A percentile compares a stretch with the other conserved stretches of the same genome.
Evolutionary conservation across 2,113 vertebrate species (phyloP).

Genomic region (Chionomys nivalis): DNA sequence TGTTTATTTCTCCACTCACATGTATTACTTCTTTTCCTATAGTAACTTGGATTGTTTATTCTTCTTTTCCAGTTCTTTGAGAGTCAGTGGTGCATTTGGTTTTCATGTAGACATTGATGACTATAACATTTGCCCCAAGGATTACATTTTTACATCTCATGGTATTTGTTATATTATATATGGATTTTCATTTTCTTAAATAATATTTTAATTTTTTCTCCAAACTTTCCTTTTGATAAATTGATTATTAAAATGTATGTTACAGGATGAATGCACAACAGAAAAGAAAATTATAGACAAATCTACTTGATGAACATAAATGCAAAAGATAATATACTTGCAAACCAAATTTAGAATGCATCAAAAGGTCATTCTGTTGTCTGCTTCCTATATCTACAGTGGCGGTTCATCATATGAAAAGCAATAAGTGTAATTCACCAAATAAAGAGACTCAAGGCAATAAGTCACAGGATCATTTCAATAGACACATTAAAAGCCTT

Average conservation of each 20-base stretch:
- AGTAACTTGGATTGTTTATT: neutral
- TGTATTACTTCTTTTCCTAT: neutral
- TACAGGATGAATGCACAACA: neutral
- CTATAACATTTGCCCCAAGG: neutral
- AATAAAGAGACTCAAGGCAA: neutral
- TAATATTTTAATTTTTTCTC: neutral
- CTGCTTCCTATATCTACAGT: neutral
- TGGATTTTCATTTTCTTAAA: neutral
- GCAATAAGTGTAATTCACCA: neutral
- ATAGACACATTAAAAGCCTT: neutral
- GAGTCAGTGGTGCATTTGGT: neutral
- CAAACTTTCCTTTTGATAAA: neutral
- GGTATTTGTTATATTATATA: neutral
- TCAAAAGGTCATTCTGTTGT: neutral
- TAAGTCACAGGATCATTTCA: neutral
- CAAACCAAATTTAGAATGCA: neutral
- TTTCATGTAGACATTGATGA: neutral
- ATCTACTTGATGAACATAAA: neutral
- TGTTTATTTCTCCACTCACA: neutral
- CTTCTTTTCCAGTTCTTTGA: neutral
- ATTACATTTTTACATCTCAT: neutral
- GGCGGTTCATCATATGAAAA: neutral
- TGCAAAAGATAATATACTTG: neutral
- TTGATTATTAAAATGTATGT: neutral
- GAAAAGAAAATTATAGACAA: neutral